Evolutionary conservation across 2,888 invertebrate species (phyloP).

Genomic region (Agrypnus murinus): DNA sequence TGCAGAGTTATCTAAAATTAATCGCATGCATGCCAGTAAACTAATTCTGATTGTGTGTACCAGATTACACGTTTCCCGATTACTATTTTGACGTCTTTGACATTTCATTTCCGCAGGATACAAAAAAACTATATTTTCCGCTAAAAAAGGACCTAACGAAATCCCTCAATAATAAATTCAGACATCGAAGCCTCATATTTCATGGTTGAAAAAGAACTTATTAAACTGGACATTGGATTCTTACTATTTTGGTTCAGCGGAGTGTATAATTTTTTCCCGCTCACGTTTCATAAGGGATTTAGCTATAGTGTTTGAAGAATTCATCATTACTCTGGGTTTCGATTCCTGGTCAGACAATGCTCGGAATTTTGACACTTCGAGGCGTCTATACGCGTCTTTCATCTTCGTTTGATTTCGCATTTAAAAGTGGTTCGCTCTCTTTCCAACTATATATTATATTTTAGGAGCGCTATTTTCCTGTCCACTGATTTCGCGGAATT

Average conservation of each 20-base stretch:
- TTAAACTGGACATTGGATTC: slow-evolving; percentile 19
- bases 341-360: slow-evolving; percentile 33
- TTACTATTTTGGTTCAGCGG: slow-evolving; percentile 14
- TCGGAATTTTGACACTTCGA: slow-evolving; percentile 34
- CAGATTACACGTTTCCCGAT: no score
- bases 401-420: slow-evolving; percentile 7
- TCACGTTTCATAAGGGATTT: slow-evolving; percentile 32
- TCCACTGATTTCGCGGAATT: slow-evolving; percentile 36
- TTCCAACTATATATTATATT: slow-evolving; percentile 33
- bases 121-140: no score
- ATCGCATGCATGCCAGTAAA: no score
- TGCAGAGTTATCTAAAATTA: no score
- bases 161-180: no score
- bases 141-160: no score
- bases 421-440: slow-evolving; percentile 1
- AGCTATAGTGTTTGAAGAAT: slow-evolving; percentile 36
- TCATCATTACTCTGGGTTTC: slow-evolving; percentile 39
- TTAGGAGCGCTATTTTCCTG: slow-evolving; percentile 30
- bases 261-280: slow-evolving; percentile 30
- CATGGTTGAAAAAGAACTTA: slow-evolving; percentile 14
- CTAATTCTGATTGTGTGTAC: no score
- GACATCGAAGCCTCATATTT: slow-evolving; percentile 6
- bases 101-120: no score
- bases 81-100: no score
- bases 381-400: slow-evolving; percentile 14